Evolutionary conservation across 2,888 invertebrate species (phyloP).

Genomic region (Parapristionchus giblindavisi): DNA sequence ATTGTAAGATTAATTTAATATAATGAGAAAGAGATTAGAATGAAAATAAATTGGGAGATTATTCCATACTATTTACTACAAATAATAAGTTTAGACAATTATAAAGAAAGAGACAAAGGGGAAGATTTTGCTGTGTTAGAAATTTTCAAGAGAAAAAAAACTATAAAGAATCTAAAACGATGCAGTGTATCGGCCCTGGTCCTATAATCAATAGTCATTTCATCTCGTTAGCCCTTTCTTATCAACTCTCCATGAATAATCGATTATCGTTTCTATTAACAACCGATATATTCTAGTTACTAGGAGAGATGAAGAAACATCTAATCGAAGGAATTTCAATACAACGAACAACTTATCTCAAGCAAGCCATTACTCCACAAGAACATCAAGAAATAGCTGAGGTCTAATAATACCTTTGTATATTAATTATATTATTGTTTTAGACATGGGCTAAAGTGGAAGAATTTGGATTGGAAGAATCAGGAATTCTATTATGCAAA

Average conservation of each 20-base stretch:
- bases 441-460: constrained; percentile 51
- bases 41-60: constrained; percentile 58
- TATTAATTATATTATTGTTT: neutral
- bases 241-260: too few relatives aligned
- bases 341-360: constrained; percentile 60
- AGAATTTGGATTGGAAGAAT: constrained; percentile 53
- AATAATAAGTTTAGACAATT: too few relatives aligned
- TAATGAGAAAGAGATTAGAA: constrained; percentile 57
- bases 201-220: too few relatives aligned
- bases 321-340: constrained; percentile 62
- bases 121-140: too few relatives aligned
- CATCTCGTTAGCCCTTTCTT: too few relatives aligned
- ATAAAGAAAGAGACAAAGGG: too few relatives aligned
- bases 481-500: constrained; percentile 54
- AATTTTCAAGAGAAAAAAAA: too few relatives aligned
- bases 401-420: neutral
- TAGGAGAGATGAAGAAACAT: constrained; percentile 53
- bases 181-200: too few relatives aligned
- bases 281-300: constrained; percentile 58
- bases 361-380: constrained; percentile 58
- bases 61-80: constrained; percentile 59
- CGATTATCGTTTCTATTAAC: too few relatives aligned
- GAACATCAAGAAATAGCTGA: constrained; percentile 13
- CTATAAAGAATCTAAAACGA: too few relatives aligned
- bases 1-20: constrained; percentile 44